Evolutionary conservation across 2,113 vertebrate species (phyloP).

Genomic region (Crotalus helleri): DNA sequence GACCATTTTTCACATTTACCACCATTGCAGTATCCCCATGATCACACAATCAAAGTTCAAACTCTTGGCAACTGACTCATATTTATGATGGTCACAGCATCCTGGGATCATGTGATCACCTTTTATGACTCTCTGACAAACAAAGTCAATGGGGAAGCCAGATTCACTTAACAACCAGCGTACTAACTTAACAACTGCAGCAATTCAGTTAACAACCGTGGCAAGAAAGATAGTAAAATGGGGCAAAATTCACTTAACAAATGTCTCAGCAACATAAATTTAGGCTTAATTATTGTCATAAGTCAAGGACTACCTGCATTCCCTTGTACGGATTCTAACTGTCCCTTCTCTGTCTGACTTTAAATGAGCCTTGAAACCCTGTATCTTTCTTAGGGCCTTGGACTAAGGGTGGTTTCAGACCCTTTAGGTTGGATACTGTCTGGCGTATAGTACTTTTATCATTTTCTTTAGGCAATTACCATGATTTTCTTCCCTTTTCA

Average conservation of each 20-base stretch:
- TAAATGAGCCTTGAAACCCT: not conserved
- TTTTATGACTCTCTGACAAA: not conserved
- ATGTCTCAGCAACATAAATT: not conserved
- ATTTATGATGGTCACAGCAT: not conserved
- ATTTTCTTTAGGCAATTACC: not conserved
- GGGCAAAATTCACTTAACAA: not conserved
- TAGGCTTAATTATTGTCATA: not conserved
- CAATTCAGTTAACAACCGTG: not conserved
- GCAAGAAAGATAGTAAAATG: not conserved
- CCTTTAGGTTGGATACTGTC: not conserved
- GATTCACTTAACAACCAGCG: not conserved
- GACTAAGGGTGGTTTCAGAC: not conserved
- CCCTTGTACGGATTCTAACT: not conserved
- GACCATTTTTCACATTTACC: too few species aligned
- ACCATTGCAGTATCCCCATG: too few species aligned
- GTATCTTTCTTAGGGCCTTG: not conserved
- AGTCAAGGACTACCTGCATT: not conserved
- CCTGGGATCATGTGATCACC: too few species aligned
- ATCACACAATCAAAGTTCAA: not conserved
- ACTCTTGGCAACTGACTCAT: not conserved
- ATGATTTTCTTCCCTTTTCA: not conserved
- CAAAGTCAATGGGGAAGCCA: not conserved
- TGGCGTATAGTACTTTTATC: not conserved
- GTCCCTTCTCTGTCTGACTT: not conserved
- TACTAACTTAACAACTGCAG: not conserved